Evolutionary conservation across 2,113 vertebrate species (phyloP).

Genomic region (Phodopus roborovskii): DNA sequence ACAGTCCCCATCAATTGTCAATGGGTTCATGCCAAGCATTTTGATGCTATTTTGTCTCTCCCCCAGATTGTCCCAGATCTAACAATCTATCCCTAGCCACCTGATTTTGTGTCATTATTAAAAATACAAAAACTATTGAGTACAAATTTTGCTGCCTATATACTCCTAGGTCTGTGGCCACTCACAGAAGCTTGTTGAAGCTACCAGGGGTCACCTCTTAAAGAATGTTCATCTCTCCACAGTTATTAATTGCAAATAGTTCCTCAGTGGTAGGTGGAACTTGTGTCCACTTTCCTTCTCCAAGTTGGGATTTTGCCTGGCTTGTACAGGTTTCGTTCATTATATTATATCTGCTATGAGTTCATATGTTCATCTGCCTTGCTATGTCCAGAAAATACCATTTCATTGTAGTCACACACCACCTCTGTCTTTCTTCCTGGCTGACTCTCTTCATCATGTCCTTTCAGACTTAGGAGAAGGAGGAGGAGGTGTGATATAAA

Average conservation of each 20-base stretch:
- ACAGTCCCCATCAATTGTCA: neutral
- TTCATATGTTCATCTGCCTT: neutral
- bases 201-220: neutral
- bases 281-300: neutral
- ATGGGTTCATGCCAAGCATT: neutral
- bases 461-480: neutral
- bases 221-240: neutral
- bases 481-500: neutral
- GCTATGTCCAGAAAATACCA: neutral
- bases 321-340: neutral
- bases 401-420: neutral
- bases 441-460: neutral
- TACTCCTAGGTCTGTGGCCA: neutral
- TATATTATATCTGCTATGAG: neutral
- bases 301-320: no score
- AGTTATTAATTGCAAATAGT: neutral
- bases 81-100: neutral
- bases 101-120: neutral
- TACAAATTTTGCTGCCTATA: neutral
- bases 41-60: neutral
- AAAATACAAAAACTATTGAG: neutral
- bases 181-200: neutral
- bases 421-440: neutral
- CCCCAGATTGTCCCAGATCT: neutral
- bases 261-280: fast-evolving